phyloP scores from a whole-genome alignment of 2,888 invertebrate genomes.

The Chelonus formosanus region DNA sequence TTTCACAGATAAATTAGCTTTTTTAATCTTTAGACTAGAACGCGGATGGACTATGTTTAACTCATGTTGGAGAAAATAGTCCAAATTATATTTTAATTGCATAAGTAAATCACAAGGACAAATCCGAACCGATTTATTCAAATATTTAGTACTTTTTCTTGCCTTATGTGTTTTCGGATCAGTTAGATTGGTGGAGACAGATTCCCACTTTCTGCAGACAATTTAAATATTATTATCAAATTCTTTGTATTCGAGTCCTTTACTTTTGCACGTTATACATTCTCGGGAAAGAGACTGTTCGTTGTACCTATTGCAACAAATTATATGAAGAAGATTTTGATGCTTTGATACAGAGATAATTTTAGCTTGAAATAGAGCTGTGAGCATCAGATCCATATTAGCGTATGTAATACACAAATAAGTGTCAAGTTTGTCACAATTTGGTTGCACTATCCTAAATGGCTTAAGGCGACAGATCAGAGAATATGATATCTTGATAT shows the following conservation, averaged over 20 bases:
- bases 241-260: slow-evolving; percentile 20
- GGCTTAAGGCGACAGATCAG: slow-evolving; percentile 37
- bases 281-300: slow-evolving; percentile 26
- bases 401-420: slow-evolving; percentile 36
- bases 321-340: slow-evolving; percentile 25
- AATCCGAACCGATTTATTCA: slow-evolving; percentile 9
- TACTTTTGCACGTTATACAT: slow-evolving; percentile 12
- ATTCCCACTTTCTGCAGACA: slow-evolving; percentile 12
- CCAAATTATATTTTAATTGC: slow-evolving; percentile 18
- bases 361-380: slow-evolving; percentile 23
- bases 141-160: slow-evolving; percentile 9
- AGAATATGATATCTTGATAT: slow-evolving; percentile 33
- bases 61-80: slow-evolving; percentile 39
- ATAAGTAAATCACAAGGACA: slow-evolving; percentile 18
- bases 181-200: not conserved
- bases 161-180: slow-evolving; percentile 20
- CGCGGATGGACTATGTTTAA: slow-evolving; percentile 39
- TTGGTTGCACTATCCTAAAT: slow-evolving; percentile 39
- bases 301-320: slow-evolving; percentile 33
- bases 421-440: slow-evolving; percentile 37
- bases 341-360: slow-evolving; percentile 26
- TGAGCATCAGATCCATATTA: slow-evolving; percentile 36
- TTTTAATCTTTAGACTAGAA: slow-evolving; percentile 35
- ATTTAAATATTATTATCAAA: slow-evolving; percentile 18
- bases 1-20: slow-evolving; percentile 38